These are phyloP conservation scores for Amiota communis DNA, from an alignment of 2,888 invertebrate genomes.

Conservation along the genomic window DNA sequence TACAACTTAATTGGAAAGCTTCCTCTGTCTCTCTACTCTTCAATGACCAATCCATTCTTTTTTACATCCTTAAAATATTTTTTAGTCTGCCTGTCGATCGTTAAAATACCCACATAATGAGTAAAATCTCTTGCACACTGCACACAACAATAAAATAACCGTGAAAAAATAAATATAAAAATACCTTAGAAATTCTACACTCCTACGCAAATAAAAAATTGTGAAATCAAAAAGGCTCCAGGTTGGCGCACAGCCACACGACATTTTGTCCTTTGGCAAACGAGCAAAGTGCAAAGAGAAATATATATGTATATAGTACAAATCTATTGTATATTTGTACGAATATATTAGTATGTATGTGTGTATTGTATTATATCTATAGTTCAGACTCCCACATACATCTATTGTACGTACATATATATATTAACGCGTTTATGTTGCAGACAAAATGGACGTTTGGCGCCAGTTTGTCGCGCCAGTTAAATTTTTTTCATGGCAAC, in stretches of 20 bases:
- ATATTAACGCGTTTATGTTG: slow-evolving; percentile 48
- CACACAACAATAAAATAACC: slow-evolving; percentile 9
- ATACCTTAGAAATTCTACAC: slow-evolving; percentile 14
- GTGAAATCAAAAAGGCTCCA: slow-evolving; percentile 62
- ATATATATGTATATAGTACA: background rate
- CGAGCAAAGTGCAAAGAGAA: slow-evolving; percentile 39
- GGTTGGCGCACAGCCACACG: slow-evolving; percentile 60
- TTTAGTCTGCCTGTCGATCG: no score
- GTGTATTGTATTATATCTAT: slow-evolving; percentile 16
- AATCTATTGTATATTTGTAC: slow-evolving; percentile 11
- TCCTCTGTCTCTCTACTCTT: no score
- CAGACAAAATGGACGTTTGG: slow-evolving; percentile 70
- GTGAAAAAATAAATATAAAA: background rate
- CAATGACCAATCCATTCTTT: no score
- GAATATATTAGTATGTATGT: slow-evolving; percentile 37
- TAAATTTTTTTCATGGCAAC: slow-evolving; percentile 59
- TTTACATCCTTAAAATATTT: no score
- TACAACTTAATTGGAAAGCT: no score
- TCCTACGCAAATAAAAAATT: slow-evolving; percentile 53
- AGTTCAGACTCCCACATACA: slow-evolving; percentile 48
- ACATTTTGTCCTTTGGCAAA: slow-evolving; percentile 58
- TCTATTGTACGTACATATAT: slow-evolving; percentile 41
- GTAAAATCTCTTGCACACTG: background rate
- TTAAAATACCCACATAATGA: slow-evolving; percentile 1
- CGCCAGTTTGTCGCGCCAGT: slow-evolving; percentile 73